These are phyloP conservation scores for Epirrhoe alternata DNA, from an alignment of 2,888 invertebrate genomes.

Conservation along the genomic window DNA sequence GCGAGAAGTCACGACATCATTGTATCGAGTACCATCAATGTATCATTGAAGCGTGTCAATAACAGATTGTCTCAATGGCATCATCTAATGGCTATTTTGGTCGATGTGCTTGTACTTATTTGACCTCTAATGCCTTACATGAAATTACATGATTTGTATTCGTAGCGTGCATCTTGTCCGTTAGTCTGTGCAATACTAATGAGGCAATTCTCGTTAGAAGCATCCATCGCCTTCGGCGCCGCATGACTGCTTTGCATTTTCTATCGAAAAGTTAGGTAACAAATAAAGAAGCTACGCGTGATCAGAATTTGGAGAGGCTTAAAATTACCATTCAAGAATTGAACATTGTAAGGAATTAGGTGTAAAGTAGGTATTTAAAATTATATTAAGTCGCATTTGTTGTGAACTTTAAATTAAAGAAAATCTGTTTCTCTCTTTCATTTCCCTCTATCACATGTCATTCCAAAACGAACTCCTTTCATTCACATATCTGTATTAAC, in stretches of 20 bases:
- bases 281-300: not conserved
- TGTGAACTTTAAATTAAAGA: no score
- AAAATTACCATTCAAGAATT: not conserved
- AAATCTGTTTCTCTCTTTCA: no score
- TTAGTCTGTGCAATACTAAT: conserved; percentile 22
- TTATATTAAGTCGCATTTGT: no score
- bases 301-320: not conserved
- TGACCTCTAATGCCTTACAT: conserved; percentile 26
- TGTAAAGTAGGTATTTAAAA: no score
- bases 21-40: not conserved
- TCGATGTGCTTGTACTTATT: conserved; percentile 48
- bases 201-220: conserved; percentile 13
- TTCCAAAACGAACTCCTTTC: no score
- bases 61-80: conserved; percentile 51
- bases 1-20: not conserved
- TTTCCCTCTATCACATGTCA: no score
- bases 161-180: conserved; percentile 21
- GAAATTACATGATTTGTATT: conserved; percentile 31
- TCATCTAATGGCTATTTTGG: conserved; percentile 58
- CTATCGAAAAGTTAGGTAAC: not conserved
- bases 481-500: no score
- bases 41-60: conserved; percentile 23
- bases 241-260: not conserved
- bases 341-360: no score
- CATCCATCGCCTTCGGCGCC: not conserved